Percentiles rank a stretch among this genome's conserved stretches.
phyloP scores from a whole-genome alignment of 2,797 vertebrate species.

The Pseudopleuronectes americanus region DNA sequence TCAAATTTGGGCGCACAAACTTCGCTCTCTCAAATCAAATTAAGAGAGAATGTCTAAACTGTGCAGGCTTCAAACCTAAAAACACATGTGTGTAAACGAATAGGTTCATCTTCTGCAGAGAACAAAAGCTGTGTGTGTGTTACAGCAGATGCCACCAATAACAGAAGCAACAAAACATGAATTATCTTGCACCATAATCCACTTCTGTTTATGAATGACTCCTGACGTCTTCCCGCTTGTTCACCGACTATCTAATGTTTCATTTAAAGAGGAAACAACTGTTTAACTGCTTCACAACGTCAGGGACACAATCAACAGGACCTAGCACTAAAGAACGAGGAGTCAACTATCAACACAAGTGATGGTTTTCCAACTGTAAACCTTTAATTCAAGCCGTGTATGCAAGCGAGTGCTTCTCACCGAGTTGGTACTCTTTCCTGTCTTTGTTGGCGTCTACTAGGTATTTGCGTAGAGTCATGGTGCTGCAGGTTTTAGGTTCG shows the following conservation, averaged over 20 bases:
- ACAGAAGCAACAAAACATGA: background rate
- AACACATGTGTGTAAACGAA: no score
- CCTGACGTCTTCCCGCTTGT: background rate
- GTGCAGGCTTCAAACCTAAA: no score
- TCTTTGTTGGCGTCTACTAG: constrained; percentile 93
- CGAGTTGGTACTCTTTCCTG: constrained; percentile 88
- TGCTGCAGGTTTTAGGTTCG: constrained; percentile 98
- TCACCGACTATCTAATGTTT: background rate
- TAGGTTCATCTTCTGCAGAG: no score
- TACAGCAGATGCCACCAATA: no score
- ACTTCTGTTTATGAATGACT: background rate
- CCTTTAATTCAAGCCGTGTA: no score
- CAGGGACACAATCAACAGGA: no score
- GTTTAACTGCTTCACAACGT: background rate
- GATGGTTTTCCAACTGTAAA: no score
- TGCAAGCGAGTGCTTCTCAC: constrained; percentile 74
- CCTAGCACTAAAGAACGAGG: no score
- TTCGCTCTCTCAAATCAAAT: no score
- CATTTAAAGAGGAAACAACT: background rate
- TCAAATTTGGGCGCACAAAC: background rate
- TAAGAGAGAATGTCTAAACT: background rate
- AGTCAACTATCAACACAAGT: no score
- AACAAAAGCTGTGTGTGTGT: background rate
- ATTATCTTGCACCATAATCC: background rate
- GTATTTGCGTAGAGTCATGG: constrained; percentile 92